phyloP scores from a whole-genome alignment of 1,140 invertebrate genomes.

The Vanessa tameamea region DNA sequence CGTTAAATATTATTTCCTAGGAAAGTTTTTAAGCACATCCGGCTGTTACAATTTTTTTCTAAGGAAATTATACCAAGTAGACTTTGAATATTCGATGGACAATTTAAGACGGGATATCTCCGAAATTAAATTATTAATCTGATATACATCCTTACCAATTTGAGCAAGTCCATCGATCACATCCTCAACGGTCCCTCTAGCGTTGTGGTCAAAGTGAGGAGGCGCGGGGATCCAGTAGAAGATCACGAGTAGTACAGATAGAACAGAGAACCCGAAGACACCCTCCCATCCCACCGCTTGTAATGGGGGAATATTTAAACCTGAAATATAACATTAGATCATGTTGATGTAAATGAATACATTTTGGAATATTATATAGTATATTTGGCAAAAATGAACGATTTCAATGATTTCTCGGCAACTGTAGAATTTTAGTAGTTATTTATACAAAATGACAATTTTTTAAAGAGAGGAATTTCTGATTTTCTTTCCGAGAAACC shows the following conservation, averaged over 20 bases:
- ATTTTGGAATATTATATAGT: neutral
- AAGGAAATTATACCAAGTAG: no score
- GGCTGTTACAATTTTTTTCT: no score
- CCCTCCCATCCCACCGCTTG: conserved; percentile 97
- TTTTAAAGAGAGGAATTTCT: no score
- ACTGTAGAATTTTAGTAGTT: no score
- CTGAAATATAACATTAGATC: conserved; percentile 29
- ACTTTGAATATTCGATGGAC: no score
- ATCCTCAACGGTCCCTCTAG: conserved; percentile 91
- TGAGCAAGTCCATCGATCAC: conserved; percentile 91
- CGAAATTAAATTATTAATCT: neutral
- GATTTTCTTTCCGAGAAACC: no score
- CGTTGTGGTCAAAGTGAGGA: conserved; percentile 89
- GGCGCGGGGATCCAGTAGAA: conserved; percentile 91
- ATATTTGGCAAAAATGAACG: no score
- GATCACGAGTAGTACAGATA: conserved; percentile 88
- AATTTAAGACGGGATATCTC: no score
- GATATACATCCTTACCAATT: conserved; percentile 82
- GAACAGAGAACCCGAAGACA: conserved; percentile 91
- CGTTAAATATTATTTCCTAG: no score
- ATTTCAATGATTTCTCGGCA: no score
- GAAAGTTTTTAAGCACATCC: no score
- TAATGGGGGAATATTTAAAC: conserved; percentile 89
- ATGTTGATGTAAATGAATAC: neutral
- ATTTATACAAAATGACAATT: no score